These are phyloP conservation scores for Protomyctophum bolini DNA, from an alignment of 2,113 vertebrate genomes.

Conservation along the genomic window DNA sequence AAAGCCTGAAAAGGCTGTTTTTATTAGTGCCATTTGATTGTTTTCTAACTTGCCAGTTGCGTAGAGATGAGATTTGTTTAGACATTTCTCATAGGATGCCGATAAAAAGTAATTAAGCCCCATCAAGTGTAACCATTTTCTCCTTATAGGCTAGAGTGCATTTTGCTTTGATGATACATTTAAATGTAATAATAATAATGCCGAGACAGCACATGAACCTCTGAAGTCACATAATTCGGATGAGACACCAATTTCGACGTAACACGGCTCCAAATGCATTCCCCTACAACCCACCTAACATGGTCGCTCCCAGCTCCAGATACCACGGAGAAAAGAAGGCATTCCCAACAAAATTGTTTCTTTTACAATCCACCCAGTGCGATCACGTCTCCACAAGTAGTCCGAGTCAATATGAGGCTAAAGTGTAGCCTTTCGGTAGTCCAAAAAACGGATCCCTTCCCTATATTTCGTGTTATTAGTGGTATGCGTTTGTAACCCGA, in stretches of 20 bases:
- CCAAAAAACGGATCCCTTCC: constrained; percentile 15
- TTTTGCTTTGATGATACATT: too few species aligned
- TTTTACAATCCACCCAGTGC: constrained; percentile 22
- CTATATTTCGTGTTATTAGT: constrained; percentile 52
- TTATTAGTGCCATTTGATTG: too few species aligned
- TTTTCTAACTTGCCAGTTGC: too few species aligned
- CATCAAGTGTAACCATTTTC: too few species aligned
- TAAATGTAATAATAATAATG: too few species aligned
- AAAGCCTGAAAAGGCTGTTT: too few species aligned
- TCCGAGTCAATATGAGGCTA: background rate
- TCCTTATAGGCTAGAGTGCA: too few species aligned
- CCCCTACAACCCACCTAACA: constrained; percentile 82
- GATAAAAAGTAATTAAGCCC: too few species aligned
- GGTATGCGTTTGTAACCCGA: constrained; percentile 75
- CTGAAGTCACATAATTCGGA: too few species aligned
- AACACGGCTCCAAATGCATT: constrained; percentile 61
- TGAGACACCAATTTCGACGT: constrained; percentile 2
- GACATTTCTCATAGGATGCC: too few species aligned
- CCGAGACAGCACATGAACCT: too few species aligned
- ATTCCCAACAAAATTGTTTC: constrained; percentile 62
- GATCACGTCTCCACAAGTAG: background rate
- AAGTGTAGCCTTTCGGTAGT: background rate
- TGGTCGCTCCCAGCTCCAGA: constrained; percentile 83
- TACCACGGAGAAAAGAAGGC: constrained; percentile 74
- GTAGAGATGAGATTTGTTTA: too few species aligned